A percentile compares a stretch with the other conserved stretches of the same genome.
phyloP scores from a whole-genome alignment of 2,797 vertebrate species.

The Xerus rutilus region DNA sequence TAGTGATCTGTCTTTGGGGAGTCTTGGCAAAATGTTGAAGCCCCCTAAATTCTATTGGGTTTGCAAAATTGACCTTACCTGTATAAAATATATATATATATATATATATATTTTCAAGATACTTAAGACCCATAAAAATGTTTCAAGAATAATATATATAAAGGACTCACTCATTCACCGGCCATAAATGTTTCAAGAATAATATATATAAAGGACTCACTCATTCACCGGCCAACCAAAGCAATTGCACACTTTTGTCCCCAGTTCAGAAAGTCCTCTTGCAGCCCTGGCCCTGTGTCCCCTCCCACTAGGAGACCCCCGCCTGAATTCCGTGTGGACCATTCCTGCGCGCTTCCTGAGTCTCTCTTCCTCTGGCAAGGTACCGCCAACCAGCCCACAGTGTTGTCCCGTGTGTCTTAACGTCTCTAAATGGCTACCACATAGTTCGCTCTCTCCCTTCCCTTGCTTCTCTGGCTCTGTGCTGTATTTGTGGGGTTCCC shows the following conservation, averaged over 20 bases:
- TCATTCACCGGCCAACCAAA: not conserved
- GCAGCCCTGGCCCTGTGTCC: rapidly evolving
- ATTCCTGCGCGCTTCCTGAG: not conserved
- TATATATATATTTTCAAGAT: not conserved
- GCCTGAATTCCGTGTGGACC: not conserved
- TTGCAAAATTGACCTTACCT: slow-evolving; percentile 38
- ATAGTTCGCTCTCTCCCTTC: not conserved
- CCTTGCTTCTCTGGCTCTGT: not conserved
- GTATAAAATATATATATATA: not conserved
- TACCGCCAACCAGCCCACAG: not conserved
- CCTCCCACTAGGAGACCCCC: not conserved
- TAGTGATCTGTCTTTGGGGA: not conserved
- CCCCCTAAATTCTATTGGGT: not conserved
- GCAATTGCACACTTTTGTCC: not conserved
- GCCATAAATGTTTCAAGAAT: not conserved
- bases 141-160: not conserved
- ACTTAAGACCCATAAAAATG: not conserved
- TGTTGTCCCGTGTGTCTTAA: not conserved
- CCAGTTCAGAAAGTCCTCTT: not conserved
- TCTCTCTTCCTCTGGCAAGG: not conserved
- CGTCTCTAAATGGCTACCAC: not conserved
- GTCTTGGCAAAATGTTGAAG: not conserved
- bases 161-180: not conserved
- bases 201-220: not conserved
- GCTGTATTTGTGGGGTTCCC: not conserved